These are phyloP conservation scores for Chiloscyllium plagiosum DNA, from an alignment of 2,113 vertebrate species.

Conservation along the genomic window DNA sequence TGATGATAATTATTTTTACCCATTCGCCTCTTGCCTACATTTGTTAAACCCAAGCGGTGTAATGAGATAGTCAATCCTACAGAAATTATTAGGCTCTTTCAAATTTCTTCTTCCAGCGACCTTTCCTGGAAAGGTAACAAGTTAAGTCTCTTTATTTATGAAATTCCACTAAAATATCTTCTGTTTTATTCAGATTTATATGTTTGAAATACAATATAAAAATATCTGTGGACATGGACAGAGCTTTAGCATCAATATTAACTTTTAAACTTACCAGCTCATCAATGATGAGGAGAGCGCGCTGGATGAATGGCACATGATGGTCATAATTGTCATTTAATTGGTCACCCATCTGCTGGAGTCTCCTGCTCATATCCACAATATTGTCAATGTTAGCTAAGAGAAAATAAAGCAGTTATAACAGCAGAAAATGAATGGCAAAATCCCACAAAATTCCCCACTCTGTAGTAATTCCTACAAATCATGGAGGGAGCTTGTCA, in stretches of 20 bases:
- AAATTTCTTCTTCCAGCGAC: neutral
- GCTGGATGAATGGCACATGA: neutral
- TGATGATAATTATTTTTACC: neutral
- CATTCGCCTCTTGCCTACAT: neutral
- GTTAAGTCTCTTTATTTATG: neutral
- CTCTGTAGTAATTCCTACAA: neutral
- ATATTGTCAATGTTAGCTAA: neutral
- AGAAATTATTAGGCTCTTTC: neutral
- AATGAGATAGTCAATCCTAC: neutral
- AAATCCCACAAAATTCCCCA: neutral
- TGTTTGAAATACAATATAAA: neutral
- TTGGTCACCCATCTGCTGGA: slow-evolving; percentile 20
- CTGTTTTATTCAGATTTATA: neutral
- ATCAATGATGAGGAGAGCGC: neutral
- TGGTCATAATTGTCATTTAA: slow-evolving; percentile 3
- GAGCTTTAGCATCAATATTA: neutral
- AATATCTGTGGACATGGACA: neutral
- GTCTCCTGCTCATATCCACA: neutral
- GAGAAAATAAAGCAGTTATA: neutral
- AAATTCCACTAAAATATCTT: neutral
- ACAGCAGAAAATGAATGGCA: neutral
- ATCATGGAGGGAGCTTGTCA: neutral
- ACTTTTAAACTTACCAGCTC: slow-evolving; percentile 17
- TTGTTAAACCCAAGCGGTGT: neutral
- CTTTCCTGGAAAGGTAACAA: neutral